Evolutionary conservation across 2,113 vertebrate species (phyloP), one percentile per base, ranked within the genome.

Genomic region (Tinamus guttatus): DNA sequence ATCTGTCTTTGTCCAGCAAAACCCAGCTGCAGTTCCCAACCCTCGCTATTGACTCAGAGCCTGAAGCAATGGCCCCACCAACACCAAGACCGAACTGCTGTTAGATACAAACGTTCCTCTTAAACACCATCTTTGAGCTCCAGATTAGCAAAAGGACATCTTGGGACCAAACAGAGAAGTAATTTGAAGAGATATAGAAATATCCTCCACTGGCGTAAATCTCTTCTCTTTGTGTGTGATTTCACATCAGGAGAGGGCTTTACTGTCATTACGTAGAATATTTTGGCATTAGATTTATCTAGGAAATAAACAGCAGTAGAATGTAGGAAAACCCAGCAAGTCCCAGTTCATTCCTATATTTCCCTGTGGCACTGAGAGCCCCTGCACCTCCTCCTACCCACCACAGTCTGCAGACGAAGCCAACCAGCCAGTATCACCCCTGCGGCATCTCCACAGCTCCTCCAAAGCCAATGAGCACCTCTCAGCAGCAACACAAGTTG

Each of bases 191-290:
- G 20, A 20, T 8, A n/a, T n/a, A n/a, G n/a, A 81, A 60, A 80
- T 12, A 34, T 16, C 11, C 3, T 70, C 17, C 13, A 5, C 9
- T 62, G 36, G 4, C 45, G 32, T 19, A 24, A 81, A 41, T 20
- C 62, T 27, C 21, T 19, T 45, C 15, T 0, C 43, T 13, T 45
- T 13, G 1, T 4, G 16, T n/a, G 19, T 38, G 21, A 51, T n/a
- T 56, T n/a, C 36, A 14, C 13, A 43, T 13, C 10, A 60, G 13
- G 13, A 10, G 1, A 5, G 3, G 16, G 38, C 20, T 51, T 25
- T 25, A 34, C 38, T 82, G 5, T 7, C 3, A 0, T 16, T 76
- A 32, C 24, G 56, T 47, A 80, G 4, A 11, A 32, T 20, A 36
- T 51, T 24, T 59, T 45, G 6, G 8, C 8, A 19, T 1, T 28